Evolutionary conservation across 1,140 invertebrate genomes (phyloP), one percentile per base, ranked within the genome.

Genomic region (Pseudomyrmex dendroicus): DNA sequence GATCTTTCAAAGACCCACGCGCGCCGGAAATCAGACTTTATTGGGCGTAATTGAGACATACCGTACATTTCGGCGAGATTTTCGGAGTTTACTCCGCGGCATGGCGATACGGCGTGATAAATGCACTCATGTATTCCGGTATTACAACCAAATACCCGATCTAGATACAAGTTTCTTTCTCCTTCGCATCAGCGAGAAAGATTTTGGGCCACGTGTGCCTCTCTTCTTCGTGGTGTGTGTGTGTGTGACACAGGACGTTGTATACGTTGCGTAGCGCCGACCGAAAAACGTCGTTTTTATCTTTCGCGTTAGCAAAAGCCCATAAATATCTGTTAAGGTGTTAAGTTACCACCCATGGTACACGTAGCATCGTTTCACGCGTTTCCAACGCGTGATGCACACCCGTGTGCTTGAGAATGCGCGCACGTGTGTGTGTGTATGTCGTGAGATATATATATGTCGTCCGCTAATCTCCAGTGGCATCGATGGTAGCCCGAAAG

Each of bases 281-380:
- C 72, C 70, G 59, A 74, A 89, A 84, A 86, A 63, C 48, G 57
- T 66, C 80, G 85, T 83, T 90, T 90, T 89, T 89, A 80, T 89
- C 78, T 89, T 89, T 84, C 73, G 48, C 59, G 73, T 86, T 82
- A 72, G 66, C 73, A 78, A 89, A 87, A 89, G 62, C 54, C 72
- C 85, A 87, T 89, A 89, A 89, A 90, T 86, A 86, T 87, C 72
- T 84, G 84, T 85, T 80, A 86, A 90, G 73, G 83, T 87, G 82
- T 89, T 86, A 89, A 89, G 87, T 89, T 88, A 87, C 82, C 84
- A 89, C 84, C 78, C 76, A 84, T 84, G 80, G 82, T 83, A 89
- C 77, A 87, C 82, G 85, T 83, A 73, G 67, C 25, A 68, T 57
- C 73, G 57, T 67, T 83, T 83, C 25, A 57, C 54, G 35, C 35